Evolutionary conservation across 2,888 invertebrate genomes (phyloP).

Genomic region (Alsophila aescularia): DNA sequence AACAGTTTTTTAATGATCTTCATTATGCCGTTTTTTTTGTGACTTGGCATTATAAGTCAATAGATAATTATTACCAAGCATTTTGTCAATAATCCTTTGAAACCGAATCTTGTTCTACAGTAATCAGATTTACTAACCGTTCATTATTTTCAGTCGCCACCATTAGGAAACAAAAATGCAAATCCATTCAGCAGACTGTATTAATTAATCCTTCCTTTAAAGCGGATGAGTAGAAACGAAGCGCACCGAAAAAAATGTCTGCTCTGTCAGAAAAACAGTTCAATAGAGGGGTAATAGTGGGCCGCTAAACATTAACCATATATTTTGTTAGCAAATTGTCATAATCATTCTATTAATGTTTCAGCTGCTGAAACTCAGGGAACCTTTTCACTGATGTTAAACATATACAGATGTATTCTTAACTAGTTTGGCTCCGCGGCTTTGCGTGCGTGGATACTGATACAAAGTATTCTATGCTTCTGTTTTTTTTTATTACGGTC

Average conservation of each 20-base stretch:
- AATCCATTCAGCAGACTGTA: constrained; percentile 39
- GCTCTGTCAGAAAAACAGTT: neutral
- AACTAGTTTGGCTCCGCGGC: no score
- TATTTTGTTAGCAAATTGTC: neutral
- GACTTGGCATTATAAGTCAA: no score
- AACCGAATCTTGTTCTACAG: neutral
- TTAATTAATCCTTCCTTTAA: constrained; percentile 49
- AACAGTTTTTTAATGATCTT: no score
- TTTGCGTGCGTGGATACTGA: no score
- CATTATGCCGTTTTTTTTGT: no score
- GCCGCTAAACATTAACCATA: neutral
- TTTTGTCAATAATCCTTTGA: neutral
- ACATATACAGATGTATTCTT: no score
- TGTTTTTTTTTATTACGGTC: no score
- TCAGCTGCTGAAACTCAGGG: no score
- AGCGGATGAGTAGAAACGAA: constrained; percentile 44
- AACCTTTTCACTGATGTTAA: no score
- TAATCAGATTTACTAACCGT: neutral
- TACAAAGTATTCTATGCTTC: no score
- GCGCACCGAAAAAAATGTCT: constrained; percentile 38
- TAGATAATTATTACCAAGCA: no score
- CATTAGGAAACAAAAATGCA: constrained; percentile 26
- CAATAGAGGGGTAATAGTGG: constrained; percentile 1
- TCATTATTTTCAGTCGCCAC: neutral
- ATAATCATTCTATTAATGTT: no score